Evolutionary conservation across 2,797 vertebrate genomes (phyloP).

Genomic region (Sorex maritimensis): DNA sequence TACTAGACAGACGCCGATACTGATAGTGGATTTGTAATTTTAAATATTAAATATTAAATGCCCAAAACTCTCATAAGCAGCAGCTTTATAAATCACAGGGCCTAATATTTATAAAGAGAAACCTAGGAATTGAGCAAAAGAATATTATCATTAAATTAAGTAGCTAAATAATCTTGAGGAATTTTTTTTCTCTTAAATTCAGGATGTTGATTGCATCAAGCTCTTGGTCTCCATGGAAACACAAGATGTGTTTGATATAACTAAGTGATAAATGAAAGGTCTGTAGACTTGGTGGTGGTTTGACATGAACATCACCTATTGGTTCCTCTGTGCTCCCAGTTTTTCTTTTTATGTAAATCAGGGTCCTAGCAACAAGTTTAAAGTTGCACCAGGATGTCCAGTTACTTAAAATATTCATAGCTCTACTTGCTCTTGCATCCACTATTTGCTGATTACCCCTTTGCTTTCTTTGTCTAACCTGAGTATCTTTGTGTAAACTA

Average conservation of each 20-base stretch:
- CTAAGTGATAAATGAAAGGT: neutral
- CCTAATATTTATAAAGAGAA: neutral
- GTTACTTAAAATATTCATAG: neutral
- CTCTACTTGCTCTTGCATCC: neutral
- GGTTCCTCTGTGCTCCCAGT: neutral
- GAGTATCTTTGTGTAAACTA: neutral
- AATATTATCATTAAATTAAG: neutral
- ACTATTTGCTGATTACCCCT: neutral
- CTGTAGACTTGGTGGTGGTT: neutral
- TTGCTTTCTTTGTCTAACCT: slow-evolving; percentile 19
- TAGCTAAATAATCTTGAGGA: neutral
- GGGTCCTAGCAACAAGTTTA: neutral
- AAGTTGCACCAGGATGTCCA: neutral
- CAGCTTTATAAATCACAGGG: too few species aligned
- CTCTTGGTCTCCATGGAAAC: slow-evolving; percentile 57
- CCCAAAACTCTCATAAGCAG: too few species aligned
- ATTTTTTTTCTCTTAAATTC: neutral
- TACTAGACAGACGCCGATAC: too few species aligned
- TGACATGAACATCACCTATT: neutral
- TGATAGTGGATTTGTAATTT: too few species aligned
- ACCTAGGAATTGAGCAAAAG: slow-evolving; percentile 13
- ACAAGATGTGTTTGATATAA: slow-evolving; percentile 46
- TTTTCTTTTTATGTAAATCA: neutral
- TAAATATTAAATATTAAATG: too few species aligned
- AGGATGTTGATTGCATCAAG: slow-evolving; percentile 5